These are phyloP conservation scores for Solenopsis invicta DNA, from an alignment of 1,140 invertebrate species.

Conservation along the genomic window DNA sequence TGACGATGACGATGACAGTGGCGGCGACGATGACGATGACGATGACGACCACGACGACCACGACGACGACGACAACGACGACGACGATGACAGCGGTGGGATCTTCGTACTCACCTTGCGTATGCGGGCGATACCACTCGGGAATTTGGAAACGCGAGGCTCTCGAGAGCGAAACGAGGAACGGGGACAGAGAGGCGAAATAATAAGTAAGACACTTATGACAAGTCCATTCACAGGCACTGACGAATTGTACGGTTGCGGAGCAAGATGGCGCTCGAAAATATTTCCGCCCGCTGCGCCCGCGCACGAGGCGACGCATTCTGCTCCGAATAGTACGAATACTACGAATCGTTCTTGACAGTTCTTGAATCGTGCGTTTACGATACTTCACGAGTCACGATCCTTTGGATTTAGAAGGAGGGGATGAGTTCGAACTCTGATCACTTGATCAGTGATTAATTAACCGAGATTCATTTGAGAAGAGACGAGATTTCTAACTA, in stretches of 20 bases:
- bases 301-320: conserved; percentile 21
- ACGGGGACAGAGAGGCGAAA: conserved; percentile 74
- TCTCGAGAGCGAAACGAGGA: conserved; percentile 71
- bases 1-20: neutral
- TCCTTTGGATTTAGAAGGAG: no score
- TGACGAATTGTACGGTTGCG: conserved; percentile 80
- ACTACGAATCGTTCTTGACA: no score
- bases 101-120: conserved; percentile 74
- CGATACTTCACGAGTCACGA: no score
- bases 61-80: neutral
- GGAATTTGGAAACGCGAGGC: conserved; percentile 75
- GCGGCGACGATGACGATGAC: neutral
- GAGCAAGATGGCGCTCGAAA: conserved; percentile 80
- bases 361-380: neutral
- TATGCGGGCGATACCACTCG: conserved; percentile 59
- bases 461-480: no score
- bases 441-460: no score
- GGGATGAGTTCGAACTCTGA: no score
- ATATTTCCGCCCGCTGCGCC: conserved; percentile 58
- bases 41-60: neutral
- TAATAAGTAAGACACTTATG: conserved; percentile 81
- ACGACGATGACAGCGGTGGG: neutral
- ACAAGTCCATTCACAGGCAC: conserved; percentile 84
- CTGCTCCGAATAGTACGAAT: neutral
- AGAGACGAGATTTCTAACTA: no score